phyloP scores from a whole-genome alignment of 2,888 invertebrate genomes.

The Hofmannophila pseudospretella region DNA sequence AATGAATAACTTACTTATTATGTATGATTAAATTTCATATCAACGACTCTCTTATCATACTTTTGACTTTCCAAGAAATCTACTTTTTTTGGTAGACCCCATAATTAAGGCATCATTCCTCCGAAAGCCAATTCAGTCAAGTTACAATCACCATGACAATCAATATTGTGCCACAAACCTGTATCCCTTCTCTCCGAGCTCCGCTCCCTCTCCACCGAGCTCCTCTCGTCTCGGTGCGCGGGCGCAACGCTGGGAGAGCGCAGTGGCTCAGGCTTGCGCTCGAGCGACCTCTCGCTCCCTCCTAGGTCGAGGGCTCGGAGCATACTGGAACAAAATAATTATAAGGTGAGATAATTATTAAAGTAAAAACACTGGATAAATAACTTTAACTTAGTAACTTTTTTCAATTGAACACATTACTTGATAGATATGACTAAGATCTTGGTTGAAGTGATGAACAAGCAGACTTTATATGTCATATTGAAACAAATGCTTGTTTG shows the following conservation, averaged over 20 bases:
- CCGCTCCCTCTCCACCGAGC: conserved; percentile 36
- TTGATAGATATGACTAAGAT: too few species aligned
- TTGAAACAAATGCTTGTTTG: too few species aligned
- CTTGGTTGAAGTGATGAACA: too few species aligned
- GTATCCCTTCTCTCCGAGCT: conserved; percentile 1
- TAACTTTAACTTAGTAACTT: too few species aligned
- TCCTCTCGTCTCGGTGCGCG: conserved; percentile 42
- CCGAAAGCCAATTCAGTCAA: conserved; percentile 4
- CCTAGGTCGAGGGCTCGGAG: conserved; percentile 85
- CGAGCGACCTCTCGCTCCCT: conserved; percentile 40
- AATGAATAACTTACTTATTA: too few species aligned
- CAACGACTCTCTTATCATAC: too few species aligned
- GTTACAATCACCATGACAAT: conserved; percentile 10
- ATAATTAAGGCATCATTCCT: neutral
- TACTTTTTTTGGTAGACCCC: neutral
- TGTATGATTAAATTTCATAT: too few species aligned
- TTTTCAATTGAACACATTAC: too few species aligned
- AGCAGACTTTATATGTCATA: too few species aligned
- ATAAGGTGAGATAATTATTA: too few species aligned
- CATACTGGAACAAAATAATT: conserved; percentile 78
- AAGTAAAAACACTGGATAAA: too few species aligned
- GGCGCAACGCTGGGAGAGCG: conserved; percentile 61
- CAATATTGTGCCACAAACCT: conserved; percentile 1
- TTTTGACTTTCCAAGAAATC: neutral
- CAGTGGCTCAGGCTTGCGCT: conserved; percentile 70